Evolutionary conservation across 2,888 invertebrate genomes (phyloP).

Genomic region (Agrochola circellaris): DNA sequence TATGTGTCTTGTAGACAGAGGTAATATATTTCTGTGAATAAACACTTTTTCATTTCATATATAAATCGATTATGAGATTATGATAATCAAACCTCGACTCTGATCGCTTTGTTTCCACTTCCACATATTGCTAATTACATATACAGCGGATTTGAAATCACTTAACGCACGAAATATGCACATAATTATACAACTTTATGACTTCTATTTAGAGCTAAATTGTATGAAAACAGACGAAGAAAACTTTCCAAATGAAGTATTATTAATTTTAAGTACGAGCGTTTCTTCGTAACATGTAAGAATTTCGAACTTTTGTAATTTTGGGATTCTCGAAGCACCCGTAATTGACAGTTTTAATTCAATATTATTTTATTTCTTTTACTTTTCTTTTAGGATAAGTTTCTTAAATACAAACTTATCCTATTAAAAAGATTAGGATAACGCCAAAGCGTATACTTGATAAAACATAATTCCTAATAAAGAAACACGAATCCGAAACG

Average conservation of each 20-base stretch:
- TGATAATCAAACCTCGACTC: neutral
- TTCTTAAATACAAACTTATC: too few species aligned
- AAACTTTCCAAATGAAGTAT: conserved; percentile 12
- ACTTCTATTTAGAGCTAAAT: conserved; percentile 24
- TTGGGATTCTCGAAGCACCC: conserved; percentile 3
- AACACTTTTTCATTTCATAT: too few species aligned
- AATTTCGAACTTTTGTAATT: conserved; percentile 35
- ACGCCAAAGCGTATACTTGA: neutral
- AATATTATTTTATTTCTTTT: neutral
- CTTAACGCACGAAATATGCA: conserved; percentile 50
- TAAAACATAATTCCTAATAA: neutral
- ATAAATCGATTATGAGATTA: conserved; percentile 33
- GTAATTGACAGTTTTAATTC: conserved; percentile 2
- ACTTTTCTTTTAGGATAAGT: too few species aligned
- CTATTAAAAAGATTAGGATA: neutral
- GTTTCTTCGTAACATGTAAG: conserved; percentile 7
- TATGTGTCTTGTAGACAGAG: too few species aligned
- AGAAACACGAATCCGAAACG: neutral
- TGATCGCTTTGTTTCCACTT: conserved; percentile 21
- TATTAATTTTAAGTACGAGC: conserved; percentile 27
- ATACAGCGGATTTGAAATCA: conserved; percentile 48
- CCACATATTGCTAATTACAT: conserved; percentile 36
- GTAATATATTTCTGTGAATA: too few species aligned
- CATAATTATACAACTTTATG: conserved; percentile 43
- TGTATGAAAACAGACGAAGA: conserved; percentile 7